Evolutionary conservation across 2,797 vertebrate species (phyloP).

Genomic region (Neostethus bicornis): DNA sequence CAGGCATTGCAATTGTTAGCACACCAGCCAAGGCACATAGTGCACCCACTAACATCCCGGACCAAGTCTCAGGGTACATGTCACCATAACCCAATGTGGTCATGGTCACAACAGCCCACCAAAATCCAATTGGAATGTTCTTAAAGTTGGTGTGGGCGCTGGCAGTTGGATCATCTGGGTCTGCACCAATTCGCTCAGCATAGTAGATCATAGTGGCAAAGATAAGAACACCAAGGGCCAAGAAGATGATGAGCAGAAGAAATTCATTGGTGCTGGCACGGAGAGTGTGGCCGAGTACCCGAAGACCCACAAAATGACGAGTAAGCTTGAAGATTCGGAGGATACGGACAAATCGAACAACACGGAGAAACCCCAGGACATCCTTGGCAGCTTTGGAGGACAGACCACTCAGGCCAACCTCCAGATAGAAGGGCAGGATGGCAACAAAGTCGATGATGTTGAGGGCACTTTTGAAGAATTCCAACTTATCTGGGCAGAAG

Average conservation of each 20-base stretch:
- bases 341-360: constrained; percentile 97
- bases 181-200: constrained; percentile 95
- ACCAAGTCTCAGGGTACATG: constrained; percentile 99
- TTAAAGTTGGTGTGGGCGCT: constrained; percentile 96
- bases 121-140: constrained; percentile 99
- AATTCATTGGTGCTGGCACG: constrained; percentile 99
- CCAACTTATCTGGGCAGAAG: constrained; percentile 97
- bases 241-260: constrained; percentile 98
- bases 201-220: constrained; percentile 99
- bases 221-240: constrained; percentile 97
- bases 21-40: constrained; percentile 96
- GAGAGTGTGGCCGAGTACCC: constrained; percentile 97
- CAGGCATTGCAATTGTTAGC: constrained; percentile 99
- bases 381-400: constrained; percentile 99
- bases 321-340: constrained; percentile 99
- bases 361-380: constrained; percentile 96
- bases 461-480: constrained; percentile 97
- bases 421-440: constrained; percentile 98
- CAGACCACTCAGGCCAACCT: constrained; percentile 95
- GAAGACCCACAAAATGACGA: constrained; percentile 95
- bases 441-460: constrained; percentile 99
- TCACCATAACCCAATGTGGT: constrained; percentile 98
- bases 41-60: constrained; percentile 98
- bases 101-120: constrained; percentile 99
- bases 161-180: constrained; percentile 94